These are phyloP conservation scores for Cosmia trapezina DNA, from an alignment of 2,888 invertebrate genomes.

Conservation along the genomic window DNA sequence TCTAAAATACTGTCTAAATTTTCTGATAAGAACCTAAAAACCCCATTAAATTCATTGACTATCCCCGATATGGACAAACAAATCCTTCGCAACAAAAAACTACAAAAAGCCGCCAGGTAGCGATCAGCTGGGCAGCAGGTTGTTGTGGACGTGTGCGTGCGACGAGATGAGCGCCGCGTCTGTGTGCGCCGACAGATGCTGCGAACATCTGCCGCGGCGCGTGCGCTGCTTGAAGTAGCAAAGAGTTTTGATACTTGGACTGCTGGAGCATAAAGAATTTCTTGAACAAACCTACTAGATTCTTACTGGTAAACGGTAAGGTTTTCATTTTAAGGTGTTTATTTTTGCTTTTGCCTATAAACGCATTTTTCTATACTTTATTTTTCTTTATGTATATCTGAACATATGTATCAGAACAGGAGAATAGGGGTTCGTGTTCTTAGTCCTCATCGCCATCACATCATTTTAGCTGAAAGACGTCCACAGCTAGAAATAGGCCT, in stretches of 20 bases:
- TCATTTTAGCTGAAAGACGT: no score
- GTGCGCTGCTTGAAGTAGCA: conserved; percentile 69
- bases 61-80: conserved; percentile 41
- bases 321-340: no score
- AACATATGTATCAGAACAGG: no score
- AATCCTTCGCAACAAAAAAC: conserved; percentile 66
- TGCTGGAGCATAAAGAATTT: background rate
- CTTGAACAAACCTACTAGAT: background rate
- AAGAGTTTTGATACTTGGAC: conserved; percentile 75
- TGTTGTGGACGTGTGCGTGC: conserved; percentile 70
- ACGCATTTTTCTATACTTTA: no score
- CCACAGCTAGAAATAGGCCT: no score
- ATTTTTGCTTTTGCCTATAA: no score
- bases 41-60: conserved; percentile 14
- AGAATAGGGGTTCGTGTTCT: no score
- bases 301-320: background rate
- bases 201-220: conserved; percentile 86
- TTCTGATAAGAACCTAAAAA: conserved; percentile 21
- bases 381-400: no score
- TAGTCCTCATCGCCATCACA: no score
- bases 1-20: no score
- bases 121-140: conserved; percentile 87
- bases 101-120: conserved; percentile 80
- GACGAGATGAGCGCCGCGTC: conserved; percentile 61
- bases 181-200: conserved; percentile 84